phyloP scores from a whole-genome alignment of 2,113 vertebrate species.

The human region GRCh38 chr4:129293001-129293500 shows the following conservation, averaged over 20 bases:
- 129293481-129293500: neutral
- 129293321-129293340: neutral
- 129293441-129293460: neutral
- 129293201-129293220: neutral
- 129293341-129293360: neutral
- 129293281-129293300: neutral
- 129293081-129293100: neutral
- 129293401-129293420: neutral
- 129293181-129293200: neutral
- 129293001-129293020: neutral
- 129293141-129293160: too few relatives aligned
- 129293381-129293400: neutral
- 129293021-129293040: neutral
- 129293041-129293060: neutral
- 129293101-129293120: neutral
- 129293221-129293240: neutral
- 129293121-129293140: too few relatives aligned
- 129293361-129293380: neutral
- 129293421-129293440: neutral
- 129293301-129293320: neutral
- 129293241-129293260: neutral
- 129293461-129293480: neutral
- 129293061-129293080: neutral
- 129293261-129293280: neutral
- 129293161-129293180: neutral